Evolutionary conservation across 2,888 invertebrate species (phyloP).

Genomic region (Eubasilissa splendida): DNA sequence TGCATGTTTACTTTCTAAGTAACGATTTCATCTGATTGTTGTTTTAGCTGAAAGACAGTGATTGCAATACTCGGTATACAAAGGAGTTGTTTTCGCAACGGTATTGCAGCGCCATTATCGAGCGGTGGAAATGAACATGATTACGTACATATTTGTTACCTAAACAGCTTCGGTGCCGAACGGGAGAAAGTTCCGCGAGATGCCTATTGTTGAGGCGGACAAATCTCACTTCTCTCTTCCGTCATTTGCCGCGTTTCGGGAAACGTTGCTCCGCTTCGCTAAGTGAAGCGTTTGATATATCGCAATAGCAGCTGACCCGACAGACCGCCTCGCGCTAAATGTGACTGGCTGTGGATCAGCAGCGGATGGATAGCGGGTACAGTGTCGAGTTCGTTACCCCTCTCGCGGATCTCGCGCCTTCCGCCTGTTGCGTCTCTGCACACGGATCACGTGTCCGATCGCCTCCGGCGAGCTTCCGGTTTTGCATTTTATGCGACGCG

Average conservation of each 20-base stretch:
- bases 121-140: slow-evolving; percentile 53
- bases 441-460: slow-evolving; percentile 8
- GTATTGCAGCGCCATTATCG: slow-evolving; percentile 48
- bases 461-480: slow-evolving; percentile 21
- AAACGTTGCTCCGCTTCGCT: no score
- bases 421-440: slow-evolving; percentile 13
- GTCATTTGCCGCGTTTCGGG: slow-evolving; percentile 7
- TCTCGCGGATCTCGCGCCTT: slow-evolving; percentile 9
- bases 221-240: slow-evolving; percentile 23
- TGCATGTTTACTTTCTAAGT: slow-evolving; percentile 55
- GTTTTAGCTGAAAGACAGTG: slow-evolving; percentile 57
- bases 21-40: slow-evolving; percentile 55
- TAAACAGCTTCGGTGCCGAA: slow-evolving; percentile 37
- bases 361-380: not conserved
- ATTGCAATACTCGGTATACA: slow-evolving; percentile 50
- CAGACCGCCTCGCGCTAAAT: not conserved
- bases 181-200: slow-evolving; percentile 45
- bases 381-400: slow-evolving; percentile 10
- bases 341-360: not conserved
- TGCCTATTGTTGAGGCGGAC: slow-evolving; percentile 16
- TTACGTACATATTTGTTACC: slow-evolving; percentile 53
- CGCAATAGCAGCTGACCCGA: not conserved
- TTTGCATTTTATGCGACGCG: slow-evolving; percentile 28
- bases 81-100: slow-evolving; percentile 54
- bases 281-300: slow-evolving; percentile 1